These are phyloP conservation scores for Chaetogeoica ovagalla DNA, from an alignment of 2,888 invertebrate species.

Conservation along the genomic window DNA sequence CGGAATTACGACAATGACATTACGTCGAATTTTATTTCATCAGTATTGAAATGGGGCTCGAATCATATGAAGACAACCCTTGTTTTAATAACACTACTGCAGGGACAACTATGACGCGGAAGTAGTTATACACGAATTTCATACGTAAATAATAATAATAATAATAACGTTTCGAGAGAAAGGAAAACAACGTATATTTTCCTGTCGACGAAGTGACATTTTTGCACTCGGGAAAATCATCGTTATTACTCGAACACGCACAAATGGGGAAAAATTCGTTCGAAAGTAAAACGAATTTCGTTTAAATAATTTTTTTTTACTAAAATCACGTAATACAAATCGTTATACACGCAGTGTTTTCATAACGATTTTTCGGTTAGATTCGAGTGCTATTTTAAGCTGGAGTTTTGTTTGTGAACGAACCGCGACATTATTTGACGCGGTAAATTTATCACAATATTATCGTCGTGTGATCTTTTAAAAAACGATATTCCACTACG, in stretches of 20 bases:
- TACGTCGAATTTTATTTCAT: no score
- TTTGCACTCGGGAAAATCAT: constrained; percentile 5
- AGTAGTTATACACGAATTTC: no score
- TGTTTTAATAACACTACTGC: no score
- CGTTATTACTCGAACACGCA: constrained; percentile 8
- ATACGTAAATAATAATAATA: not conserved
- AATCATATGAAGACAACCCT: not conserved
- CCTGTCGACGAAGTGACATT: not conserved
- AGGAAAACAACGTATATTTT: constrained; percentile 13
- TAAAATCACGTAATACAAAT: constrained; percentile 6
- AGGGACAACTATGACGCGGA: not conserved
- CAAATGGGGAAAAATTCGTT: not conserved
- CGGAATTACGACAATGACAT: no score
- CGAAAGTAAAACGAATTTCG: not conserved
- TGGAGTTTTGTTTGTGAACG: no score
- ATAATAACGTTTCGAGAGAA: not conserved
- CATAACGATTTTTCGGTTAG: not conserved
- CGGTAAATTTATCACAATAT: no score
- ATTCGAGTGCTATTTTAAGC: no score
- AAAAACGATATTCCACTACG: no score
- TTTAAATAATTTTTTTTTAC: not conserved
- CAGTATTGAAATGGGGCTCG: not conserved
- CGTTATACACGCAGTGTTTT: no score
- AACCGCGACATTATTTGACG: no score
- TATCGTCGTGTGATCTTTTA: no score